A percentile compares a stretch with the other conserved stretches of the same genome.
Evolutionary conservation across 2,113 vertebrate species (phyloP).

Genomic region (Leptodactylus fuscus): DNA sequence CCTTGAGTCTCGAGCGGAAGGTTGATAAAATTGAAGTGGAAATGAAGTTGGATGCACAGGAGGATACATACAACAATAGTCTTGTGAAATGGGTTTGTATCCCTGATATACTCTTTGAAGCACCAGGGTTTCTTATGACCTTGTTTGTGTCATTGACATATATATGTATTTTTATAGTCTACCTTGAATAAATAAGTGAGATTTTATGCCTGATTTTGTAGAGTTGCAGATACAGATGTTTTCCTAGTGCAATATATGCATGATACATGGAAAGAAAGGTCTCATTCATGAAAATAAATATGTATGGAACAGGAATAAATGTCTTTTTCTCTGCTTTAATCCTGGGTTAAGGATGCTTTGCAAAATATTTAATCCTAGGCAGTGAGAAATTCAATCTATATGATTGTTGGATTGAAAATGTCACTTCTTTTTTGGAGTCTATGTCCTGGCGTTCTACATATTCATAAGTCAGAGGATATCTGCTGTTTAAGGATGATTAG

Average conservation of each 20-base stretch:
- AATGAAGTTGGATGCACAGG: slow-evolving; percentile 94
- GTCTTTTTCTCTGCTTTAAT: slow-evolving; percentile 28
- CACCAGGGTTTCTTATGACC: slow-evolving; percentile 79
- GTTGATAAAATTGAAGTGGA: slow-evolving; percentile 99
- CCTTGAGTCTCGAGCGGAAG: slow-evolving; percentile 86
- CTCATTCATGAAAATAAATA: slow-evolving; percentile 48
- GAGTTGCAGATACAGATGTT: slow-evolving; percentile 35
- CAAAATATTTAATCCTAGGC: slow-evolving; percentile 47
- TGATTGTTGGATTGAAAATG: slow-evolving; percentile 39
- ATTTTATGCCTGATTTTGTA: slow-evolving; percentile 40
- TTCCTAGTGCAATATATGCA: slow-evolving; percentile 30
- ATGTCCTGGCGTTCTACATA: slow-evolving; percentile 19
- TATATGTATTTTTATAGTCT: slow-evolving; percentile 45
- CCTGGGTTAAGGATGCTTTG: slow-evolving; percentile 30
- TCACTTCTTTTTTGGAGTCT: slow-evolving; percentile 22
- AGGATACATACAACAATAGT: slow-evolving; percentile 82
- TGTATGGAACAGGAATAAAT: slow-evolving; percentile 45
- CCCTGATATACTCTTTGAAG: slow-evolving; percentile 75
- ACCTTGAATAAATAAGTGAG: slow-evolving; percentile 30
- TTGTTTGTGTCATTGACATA: slow-evolving; percentile 84
- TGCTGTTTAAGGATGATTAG: slow-evolving; percentile 43
- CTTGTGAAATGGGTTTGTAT: slow-evolving; percentile 79
- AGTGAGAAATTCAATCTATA: slow-evolving; percentile 37
- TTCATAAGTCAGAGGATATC: slow-evolving; percentile 38
- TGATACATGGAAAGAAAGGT: slow-evolving; percentile 42